A percentile compares a stretch with the other conserved stretches of the same genome.
phyloP scores from a whole-genome alignment of 2,113 vertebrate genomes.

The Notechis scutatus region DNA sequence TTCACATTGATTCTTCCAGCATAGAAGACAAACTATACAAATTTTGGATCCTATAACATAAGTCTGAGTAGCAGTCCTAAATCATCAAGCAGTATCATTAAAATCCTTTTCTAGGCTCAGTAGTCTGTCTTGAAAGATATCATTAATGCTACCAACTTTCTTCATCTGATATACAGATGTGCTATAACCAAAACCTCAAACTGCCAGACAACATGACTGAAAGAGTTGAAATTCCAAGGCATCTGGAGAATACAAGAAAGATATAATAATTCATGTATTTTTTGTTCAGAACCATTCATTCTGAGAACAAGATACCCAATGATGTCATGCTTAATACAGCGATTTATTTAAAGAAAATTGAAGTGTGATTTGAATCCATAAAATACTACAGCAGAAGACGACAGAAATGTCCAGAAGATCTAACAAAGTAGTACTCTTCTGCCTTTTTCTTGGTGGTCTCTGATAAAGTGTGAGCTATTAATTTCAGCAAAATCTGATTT shows the following conservation, averaged over 20 bases:
- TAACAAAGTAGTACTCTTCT: neutral
- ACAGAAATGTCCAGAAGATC: neutral
- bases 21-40: neutral
- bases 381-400: neutral
- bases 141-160: neutral
- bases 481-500: neutral
- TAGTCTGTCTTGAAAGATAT: neutral
- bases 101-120: neutral
- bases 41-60: neutral
- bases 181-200: neutral
- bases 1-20: neutral
- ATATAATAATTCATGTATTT: neutral
- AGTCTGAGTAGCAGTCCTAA: neutral
- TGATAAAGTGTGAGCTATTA: neutral
- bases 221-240: neutral
- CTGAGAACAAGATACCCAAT: neutral
- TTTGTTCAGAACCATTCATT: neutral
- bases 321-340: neutral
- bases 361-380: neutral
- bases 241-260: neutral
- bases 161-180: neutral
- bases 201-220: neutral
- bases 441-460: neutral
- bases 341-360: neutral
- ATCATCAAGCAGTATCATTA: neutral